These are phyloP conservation scores for Cantharis lateralis DNA, from an alignment of 2,888 invertebrate species.

Conservation along the genomic window DNA sequence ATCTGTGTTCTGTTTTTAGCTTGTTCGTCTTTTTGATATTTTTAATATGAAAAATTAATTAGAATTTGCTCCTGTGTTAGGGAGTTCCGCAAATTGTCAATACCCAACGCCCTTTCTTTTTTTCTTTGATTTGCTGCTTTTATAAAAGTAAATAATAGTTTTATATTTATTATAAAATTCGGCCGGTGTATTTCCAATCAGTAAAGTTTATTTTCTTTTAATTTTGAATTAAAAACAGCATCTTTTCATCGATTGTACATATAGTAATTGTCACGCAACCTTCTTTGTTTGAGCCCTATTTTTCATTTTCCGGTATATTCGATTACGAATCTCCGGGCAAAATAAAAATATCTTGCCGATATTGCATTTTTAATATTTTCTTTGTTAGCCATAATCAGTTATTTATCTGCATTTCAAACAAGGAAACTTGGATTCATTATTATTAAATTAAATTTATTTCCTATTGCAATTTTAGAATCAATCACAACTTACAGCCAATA, in stretches of 20 bases:
- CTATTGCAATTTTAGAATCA: neutral
- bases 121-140: too few relatives aligned
- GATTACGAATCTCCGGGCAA: neutral
- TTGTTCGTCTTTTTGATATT: too few relatives aligned
- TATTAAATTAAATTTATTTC: neutral
- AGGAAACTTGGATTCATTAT: neutral
- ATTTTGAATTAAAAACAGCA: too few relatives aligned
- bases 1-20: too few relatives aligned
- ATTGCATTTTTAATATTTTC: neutral
- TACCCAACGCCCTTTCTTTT: too few relatives aligned
- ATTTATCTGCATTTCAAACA: neutral
- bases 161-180: too few relatives aligned
- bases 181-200: too few relatives aligned
- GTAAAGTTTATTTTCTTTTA: too few relatives aligned
- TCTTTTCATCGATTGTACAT: neutral
- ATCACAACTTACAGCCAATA: neutral
- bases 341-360: neutral
- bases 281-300: neutral
- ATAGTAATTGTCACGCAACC: neutral
- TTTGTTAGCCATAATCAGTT: neutral
- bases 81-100: too few relatives aligned
- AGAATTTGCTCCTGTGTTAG: too few relatives aligned
- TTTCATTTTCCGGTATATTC: neutral
- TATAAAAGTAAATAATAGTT: too few relatives aligned
- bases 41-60: too few relatives aligned